These are phyloP conservation scores for Podarcis raffonei DNA, from an alignment of 2,113 vertebrate species.

Conservation along the genomic window DNA sequence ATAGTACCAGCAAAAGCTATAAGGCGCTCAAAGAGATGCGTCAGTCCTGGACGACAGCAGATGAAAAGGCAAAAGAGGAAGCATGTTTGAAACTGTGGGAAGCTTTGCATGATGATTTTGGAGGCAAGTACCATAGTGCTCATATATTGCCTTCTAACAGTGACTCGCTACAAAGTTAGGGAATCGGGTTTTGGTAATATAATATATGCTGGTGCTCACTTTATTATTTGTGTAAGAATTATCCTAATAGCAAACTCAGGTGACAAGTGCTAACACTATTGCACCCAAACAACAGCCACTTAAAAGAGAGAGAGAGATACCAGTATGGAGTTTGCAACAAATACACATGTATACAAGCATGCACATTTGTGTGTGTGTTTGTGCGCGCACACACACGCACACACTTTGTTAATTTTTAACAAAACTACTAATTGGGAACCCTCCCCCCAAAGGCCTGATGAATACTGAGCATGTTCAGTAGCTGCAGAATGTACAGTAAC, in stretches of 20 bases:
- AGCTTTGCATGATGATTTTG: slow-evolving; percentile 5
- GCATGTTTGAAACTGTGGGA: neutral
- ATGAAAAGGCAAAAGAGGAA: neutral
- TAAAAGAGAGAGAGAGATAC: neutral
- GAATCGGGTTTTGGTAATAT: neutral
- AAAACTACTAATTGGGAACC: no score
- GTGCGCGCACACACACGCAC: no score
- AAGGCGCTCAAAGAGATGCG: neutral
- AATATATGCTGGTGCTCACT: neutral
- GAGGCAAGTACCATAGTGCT: neutral
- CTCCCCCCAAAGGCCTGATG: neutral
- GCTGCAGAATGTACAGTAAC: neutral
- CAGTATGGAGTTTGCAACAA: no score
- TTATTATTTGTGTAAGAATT: no score
- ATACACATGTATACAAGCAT: no score
- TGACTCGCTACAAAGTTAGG: neutral
- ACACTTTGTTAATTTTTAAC: no score
- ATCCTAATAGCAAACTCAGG: neutral
- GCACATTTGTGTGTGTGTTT: no score
- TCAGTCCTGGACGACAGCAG: neutral
- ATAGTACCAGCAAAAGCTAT: slow-evolving; percentile 6
- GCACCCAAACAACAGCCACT: neutral
- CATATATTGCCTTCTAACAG: neutral
- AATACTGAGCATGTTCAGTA: neutral
- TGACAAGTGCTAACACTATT: neutral